Evolutionary conservation across 2,113 vertebrate species (phyloP).

Genomic region (Gila orcuttii): DNA sequence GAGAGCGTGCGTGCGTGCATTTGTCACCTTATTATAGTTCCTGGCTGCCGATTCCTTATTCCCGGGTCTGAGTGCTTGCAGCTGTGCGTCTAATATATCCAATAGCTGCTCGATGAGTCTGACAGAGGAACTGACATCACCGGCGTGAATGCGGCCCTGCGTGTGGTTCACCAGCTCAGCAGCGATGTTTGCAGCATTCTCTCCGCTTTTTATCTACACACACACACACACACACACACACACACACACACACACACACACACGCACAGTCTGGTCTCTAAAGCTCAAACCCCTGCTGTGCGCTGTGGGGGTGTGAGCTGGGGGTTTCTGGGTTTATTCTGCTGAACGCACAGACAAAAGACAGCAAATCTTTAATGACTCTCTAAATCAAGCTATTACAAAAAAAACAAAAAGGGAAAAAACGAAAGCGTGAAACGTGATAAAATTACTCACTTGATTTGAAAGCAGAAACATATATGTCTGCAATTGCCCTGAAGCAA

Average conservation of each 20-base stretch:
- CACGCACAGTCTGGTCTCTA: constrained; percentile 39
- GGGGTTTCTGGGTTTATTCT: constrained; percentile 31
- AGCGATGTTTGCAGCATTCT: constrained; percentile 93
- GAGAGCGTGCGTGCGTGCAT: constrained; percentile 1
- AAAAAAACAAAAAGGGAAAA: neutral
- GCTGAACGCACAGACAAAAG: constrained; percentile 26
- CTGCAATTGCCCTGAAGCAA: constrained; percentile 1
- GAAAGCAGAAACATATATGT: constrained; percentile 12
- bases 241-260: constrained; percentile 46
- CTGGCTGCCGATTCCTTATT: constrained; percentile 88
- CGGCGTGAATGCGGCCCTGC: constrained; percentile 88
- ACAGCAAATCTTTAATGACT: constrained; percentile 35
- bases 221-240: constrained; percentile 5
- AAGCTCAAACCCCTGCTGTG: constrained; percentile 32
- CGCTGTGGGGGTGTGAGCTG: neutral
- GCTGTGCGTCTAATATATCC: constrained; percentile 92
- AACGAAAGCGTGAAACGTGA: constrained; percentile 16
- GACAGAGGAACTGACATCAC: constrained; percentile 92
- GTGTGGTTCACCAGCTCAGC: constrained; percentile 91
- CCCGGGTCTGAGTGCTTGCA: constrained; percentile 88
- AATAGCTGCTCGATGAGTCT: constrained; percentile 91
- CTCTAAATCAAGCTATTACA: constrained; percentile 39
- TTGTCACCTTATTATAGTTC: constrained; percentile 90
- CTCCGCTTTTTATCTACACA: constrained; percentile 91
- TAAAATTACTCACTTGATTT: constrained; percentile 17